Base-by-base conservation (phyloP, 2,888 invertebrate species). In the Cantharis lateralis region DNA sequence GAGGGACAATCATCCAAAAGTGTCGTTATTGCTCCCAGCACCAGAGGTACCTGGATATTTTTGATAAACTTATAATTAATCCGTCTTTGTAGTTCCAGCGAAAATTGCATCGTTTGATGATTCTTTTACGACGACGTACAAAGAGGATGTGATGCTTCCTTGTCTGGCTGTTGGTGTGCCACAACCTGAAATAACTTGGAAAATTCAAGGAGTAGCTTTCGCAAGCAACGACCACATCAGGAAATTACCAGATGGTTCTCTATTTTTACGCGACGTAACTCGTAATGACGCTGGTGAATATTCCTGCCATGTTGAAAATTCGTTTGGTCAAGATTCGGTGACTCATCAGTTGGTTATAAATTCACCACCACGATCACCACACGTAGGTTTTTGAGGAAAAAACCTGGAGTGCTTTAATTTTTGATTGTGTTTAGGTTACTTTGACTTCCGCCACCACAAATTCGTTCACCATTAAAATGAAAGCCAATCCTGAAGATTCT, bases 41-140 rank as follows among this genome's bases (percentile, higher is more conserved):
- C 92, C 79, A 93, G 94, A 91, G 95, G 95, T 95, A 87, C 81
- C 24, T 24, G 1, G 81, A 11, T 3, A 82, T 24, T 11, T 16
- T 18, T 9, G 7, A 24, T 9, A 24, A 1, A 24, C 24, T 24
- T 24, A 24, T 24, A 24, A 9, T 24, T 24, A 70, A 70, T 26
- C 64, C 15, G 82, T 81, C 75, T 13, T 13, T 89, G 79, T 87
- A 95, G 98, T 97, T 76, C 96, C 97, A 68, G 98, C 98, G 1
- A 96, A 96, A 87, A 97, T 98, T 83, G 97, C 97, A 66, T 97
- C 97, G 1, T 98, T 98, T 88, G 97, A 98, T 86, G 95, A 96
- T 86, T 94, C 94, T n/a, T 95, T 97, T 87, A 95, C 95, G 78
- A 96, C 96, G 11, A 96, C 95, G 0, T 96, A 96, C 89, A 96